These are phyloP conservation scores for Chaitophorus viminalis DNA, from an alignment of 2,888 invertebrate species.

Conservation along the genomic window DNA sequence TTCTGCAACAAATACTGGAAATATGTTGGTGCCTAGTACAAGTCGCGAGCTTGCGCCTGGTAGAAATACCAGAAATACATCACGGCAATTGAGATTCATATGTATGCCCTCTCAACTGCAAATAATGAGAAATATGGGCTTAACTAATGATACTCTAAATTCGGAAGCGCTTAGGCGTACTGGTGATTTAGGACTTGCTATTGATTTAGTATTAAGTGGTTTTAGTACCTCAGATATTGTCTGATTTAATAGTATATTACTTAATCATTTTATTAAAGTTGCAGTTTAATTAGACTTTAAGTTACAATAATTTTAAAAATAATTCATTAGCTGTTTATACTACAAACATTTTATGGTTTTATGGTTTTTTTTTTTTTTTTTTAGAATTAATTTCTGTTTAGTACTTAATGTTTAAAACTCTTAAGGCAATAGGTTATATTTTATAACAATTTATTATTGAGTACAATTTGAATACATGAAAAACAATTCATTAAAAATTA, in stretches of 20 bases:
- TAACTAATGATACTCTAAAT: slow-evolving; percentile 58
- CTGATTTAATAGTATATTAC: neutral
- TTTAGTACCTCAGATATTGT: slow-evolving; percentile 65
- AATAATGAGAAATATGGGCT: slow-evolving; percentile 85
- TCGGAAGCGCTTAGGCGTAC: slow-evolving; percentile 66
- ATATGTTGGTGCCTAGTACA: neutral
- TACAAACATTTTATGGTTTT: too few species aligned
- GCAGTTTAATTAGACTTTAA: neutral
- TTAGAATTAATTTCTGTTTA: too few species aligned
- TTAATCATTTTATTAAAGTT: too few species aligned
- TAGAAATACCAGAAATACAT: too few species aligned
- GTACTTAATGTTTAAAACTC: too few species aligned
- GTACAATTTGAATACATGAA: too few species aligned
- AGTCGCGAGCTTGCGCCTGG: neutral
- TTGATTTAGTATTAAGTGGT: slow-evolving; percentile 86
- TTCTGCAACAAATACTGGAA: slow-evolving; percentile 20
- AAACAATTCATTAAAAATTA: too few species aligned
- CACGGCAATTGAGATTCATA: neutral
- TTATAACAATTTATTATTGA: too few species aligned
- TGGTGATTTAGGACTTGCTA: slow-evolving; percentile 87
- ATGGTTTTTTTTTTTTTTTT: too few species aligned
- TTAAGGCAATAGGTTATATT: too few species aligned
- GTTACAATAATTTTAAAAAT: too few species aligned
- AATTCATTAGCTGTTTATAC: too few species aligned
- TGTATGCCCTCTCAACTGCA: slow-evolving; percentile 47